phyloP scores from a whole-genome alignment of 2,797 vertebrate genomes.

The Poliocrania exsul region DNA sequence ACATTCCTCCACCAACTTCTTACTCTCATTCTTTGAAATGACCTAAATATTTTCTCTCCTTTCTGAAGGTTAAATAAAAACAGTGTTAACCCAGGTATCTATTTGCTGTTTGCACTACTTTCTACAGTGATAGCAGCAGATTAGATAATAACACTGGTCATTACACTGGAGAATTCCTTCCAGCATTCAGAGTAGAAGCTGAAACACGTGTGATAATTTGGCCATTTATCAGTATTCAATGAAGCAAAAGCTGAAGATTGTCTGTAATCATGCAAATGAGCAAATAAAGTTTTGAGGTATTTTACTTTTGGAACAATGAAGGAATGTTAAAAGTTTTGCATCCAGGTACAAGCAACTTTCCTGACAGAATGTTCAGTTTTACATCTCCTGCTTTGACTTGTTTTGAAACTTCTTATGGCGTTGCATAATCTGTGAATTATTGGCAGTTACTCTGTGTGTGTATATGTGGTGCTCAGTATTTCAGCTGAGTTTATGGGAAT shows the following conservation, averaged over 20 bases:
- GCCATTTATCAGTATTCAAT: background rate
- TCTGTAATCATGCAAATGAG: background rate
- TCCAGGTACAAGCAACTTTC: background rate
- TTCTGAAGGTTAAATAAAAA: background rate
- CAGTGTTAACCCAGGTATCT: background rate
- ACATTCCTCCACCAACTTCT: slow-evolving; percentile 31
- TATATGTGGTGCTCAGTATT: background rate
- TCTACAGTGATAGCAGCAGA: background rate
- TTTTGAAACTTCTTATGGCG: background rate
- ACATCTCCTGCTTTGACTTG: background rate
- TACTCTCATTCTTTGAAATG: slow-evolving; percentile 42
- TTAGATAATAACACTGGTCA: background rate
- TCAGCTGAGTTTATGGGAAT: background rate
- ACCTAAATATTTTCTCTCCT: background rate
- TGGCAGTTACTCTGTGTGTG: background rate
- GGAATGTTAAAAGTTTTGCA: background rate
- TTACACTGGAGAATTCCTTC: background rate
- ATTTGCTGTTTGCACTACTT: background rate
- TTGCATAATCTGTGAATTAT: background rate
- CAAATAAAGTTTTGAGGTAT: background rate
- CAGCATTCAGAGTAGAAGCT: background rate
- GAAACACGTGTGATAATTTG: background rate
- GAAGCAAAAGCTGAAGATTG: background rate
- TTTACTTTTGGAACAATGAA: background rate
- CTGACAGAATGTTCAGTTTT: background rate